Percentiles rank a stretch among this genome's conserved stretches.
These are phyloP conservation scores for Rhyacophila evoluta DNA, from an alignment of 2,888 invertebrate genomes.

Conservation along the genomic window DNA sequence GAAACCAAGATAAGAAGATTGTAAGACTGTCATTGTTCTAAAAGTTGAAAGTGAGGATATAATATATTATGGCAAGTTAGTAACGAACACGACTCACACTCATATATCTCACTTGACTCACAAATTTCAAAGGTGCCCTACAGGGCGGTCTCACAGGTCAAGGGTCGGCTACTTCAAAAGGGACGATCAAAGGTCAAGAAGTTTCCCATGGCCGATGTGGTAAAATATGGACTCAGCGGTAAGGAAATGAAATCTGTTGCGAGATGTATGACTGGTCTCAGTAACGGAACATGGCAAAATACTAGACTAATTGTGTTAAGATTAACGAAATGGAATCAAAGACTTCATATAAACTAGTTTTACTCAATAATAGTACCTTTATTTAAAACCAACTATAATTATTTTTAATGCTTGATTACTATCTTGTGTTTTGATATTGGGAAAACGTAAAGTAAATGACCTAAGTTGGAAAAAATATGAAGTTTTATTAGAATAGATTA, in stretches of 20 bases:
- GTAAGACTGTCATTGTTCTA: not conserved
- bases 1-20: not conserved
- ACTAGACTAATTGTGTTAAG: no score
- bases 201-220: not conserved
- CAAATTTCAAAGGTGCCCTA: conserved; percentile 24
- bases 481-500: no score
- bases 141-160: not conserved
- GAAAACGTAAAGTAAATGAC: no score
- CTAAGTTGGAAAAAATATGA: no score
- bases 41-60: not conserved
- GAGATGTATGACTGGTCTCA: not conserved
- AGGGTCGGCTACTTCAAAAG: conserved; percentile 22
- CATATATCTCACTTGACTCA: conserved; percentile 10
- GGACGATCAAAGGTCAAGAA: conserved; percentile 19
- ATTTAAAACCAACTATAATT: no score
- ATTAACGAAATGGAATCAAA: no score
- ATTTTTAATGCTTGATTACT: no score
- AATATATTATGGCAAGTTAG: not conserved
- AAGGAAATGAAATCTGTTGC: not conserved
- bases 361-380: no score
- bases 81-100: not conserved
- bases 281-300: not conserved
- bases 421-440: no score
- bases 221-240: not conserved
- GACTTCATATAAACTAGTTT: no score